Evolutionary conservation across 2,797 vertebrate genomes (phyloP), one percentile per base, ranked within the genome.

Genomic region (Danionella dracula): DNA sequence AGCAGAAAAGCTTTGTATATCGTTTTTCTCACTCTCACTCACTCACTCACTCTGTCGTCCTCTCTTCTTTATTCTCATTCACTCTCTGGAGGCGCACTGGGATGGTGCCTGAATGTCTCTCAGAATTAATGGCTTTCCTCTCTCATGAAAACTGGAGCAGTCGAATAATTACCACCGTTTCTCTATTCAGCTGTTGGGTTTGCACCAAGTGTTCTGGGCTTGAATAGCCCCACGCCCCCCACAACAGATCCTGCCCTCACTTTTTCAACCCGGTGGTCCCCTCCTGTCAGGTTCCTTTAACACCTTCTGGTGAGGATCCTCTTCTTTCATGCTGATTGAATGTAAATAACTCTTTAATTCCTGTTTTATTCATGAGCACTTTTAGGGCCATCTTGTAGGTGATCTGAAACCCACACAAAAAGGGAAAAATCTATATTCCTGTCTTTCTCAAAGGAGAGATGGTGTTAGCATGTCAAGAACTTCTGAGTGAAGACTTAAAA

Each of bases 141-240:
- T 82, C 45, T 32, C 78, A 70, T 83, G 78, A 79, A 82, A 86
- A 82, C 72, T 75, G 73, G 70, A 85, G 69, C 81, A 80, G 78
- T 61, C 16, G 70, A 78, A 79, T 85, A 81, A 87, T 85, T 85
- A 81, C 79, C 79, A 71, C 70, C 64, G 61, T 77, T 84, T 68
- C 75, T 58, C 73, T 79, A 79, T 80, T 78, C 27, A 40, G 70
- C 55, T 51, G 44, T 32, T 63, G 66, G 59, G 59, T 63, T 72
- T 70, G 57, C 68, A 58, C 51, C 66, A 69, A 72, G 68, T 55
- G 71, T 80, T 76, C 82, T 83, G 80, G 82, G 73, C 44, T 7
- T 32, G 60, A 61, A 67, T 27, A 21, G 50, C 19, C 45, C 19
- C 21, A 45, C 19, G 62, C 56, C 65, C 46, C 72, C 5, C 62